These are phyloP conservation scores for Gryon sp. DNA, from an alignment of 1,140 invertebrate genomes.

Conservation along the genomic window DNA sequence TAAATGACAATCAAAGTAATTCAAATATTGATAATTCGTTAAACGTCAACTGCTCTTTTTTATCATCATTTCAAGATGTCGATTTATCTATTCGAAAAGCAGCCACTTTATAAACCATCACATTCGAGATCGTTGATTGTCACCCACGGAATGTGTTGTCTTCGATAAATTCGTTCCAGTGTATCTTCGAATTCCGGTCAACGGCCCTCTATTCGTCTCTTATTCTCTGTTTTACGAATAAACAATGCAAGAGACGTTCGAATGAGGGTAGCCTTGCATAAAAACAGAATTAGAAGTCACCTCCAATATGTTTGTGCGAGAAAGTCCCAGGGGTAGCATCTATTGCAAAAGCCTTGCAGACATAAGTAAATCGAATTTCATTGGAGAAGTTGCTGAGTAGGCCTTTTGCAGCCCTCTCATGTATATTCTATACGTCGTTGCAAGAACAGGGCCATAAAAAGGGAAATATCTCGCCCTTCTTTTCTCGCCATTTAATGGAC, in stretches of 20 bases:
- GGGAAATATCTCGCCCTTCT: constrained; percentile 61
- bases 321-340: constrained; percentile 67
- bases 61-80: not conserved
- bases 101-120: constrained; percentile 5
- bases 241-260: constrained; percentile 43
- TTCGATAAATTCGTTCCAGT: constrained; percentile 13
- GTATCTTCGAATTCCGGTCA: constrained; percentile 26
- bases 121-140: not conserved
- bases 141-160: constrained; percentile 6
- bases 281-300: constrained; percentile 69
- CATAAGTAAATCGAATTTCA: constrained; percentile 66
- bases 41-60: too few relatives aligned
- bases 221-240: constrained; percentile 40
- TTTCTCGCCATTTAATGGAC: constrained; percentile 61
- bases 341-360: constrained; percentile 51
- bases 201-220: not conserved
- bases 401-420: constrained; percentile 65
- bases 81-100: not conserved
- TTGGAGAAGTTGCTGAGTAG: constrained; percentile 55
- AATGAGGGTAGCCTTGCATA: constrained; percentile 47
- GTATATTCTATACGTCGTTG: constrained; percentile 72
- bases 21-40: too few relatives aligned
- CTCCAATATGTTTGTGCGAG: constrained; percentile 55
- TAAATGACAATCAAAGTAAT: too few relatives aligned
- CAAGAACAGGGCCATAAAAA: constrained; percentile 68